Evolutionary conservation across 2,113 vertebrate genomes (phyloP).

Genomic region (Otocyon megalotis): DNA sequence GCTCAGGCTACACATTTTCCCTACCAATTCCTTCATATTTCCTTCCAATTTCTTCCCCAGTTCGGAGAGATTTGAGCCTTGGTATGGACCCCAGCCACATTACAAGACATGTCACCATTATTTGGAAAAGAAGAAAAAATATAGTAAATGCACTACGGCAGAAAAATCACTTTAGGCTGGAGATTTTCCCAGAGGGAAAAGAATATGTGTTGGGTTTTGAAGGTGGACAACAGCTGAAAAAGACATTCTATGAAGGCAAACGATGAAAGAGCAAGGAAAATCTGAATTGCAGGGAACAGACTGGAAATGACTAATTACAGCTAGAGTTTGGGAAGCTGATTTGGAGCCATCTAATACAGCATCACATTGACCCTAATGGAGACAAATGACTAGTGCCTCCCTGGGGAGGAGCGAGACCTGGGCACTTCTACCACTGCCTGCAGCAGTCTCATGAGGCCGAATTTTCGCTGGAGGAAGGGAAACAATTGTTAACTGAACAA

Average conservation of each 20-base stretch:
- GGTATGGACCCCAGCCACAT: not conserved
- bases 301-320: not conserved
- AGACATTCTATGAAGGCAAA: not conserved
- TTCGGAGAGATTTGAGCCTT: not conserved
- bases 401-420: not conserved
- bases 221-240: not conserved
- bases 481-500: not conserved
- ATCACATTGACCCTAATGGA: not conserved
- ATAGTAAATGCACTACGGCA: not conserved
- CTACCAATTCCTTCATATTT: not conserved
- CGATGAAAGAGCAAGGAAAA: not conserved
- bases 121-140: slow-evolving; percentile 5
- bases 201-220: slow-evolving; percentile 1
- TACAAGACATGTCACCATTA: not conserved
- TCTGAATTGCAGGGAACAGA: not conserved
- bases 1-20: not conserved
- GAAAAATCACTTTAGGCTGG: not conserved
- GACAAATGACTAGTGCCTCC: not conserved
- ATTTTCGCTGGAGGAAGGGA: not conserved
- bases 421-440: not conserved
- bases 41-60: not conserved
- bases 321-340: not conserved
- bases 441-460: not conserved
- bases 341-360: not conserved
- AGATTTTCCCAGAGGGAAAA: not conserved